Evolutionary conservation across 2,113 vertebrate species (phyloP).

Genomic region (Neotoma lepida): DNA sequence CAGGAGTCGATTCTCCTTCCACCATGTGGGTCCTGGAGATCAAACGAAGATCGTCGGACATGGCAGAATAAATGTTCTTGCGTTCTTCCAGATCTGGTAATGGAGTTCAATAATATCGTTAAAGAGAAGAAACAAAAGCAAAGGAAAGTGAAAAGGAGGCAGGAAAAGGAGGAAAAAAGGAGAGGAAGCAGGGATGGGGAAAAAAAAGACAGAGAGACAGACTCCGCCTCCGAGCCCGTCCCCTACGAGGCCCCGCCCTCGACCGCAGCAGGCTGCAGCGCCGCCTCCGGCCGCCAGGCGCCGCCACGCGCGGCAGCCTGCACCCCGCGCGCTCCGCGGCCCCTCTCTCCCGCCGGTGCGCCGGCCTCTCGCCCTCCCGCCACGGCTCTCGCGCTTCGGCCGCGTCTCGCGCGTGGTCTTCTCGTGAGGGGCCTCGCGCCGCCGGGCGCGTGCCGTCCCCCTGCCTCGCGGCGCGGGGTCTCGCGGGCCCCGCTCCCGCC

Average conservation of each 20-base stretch:
- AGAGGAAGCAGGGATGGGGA: fast-evolving
- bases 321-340: neutral
- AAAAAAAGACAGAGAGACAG: fast-evolving
- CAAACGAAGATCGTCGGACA: neutral
- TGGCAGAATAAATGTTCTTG: neutral
- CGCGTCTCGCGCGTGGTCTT: neutral
- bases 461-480: slow-evolving; percentile 33
- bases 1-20: neutral
- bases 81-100: neutral
- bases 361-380: neutral
- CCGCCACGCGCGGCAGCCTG: neutral
- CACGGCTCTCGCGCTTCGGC: neutral
- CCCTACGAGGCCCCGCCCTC: neutral
- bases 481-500: slow-evolving; percentile 75
- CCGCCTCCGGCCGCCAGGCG: slow-evolving; percentile 73
- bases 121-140: neutral
- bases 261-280: neutral
- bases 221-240: neutral
- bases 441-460: slow-evolving; percentile 65
- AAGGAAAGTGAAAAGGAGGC: neutral
- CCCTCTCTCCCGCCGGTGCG: slow-evolving; percentile 40
- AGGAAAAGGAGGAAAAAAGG: neutral
- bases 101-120: neutral
- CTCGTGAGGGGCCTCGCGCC: slow-evolving; percentile 43
- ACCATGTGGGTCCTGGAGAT: neutral